Evolutionary conservation across 2,888 invertebrate species (phyloP), one percentile per base, ranked within the genome.

Genomic region (Conomelus anceps): DNA sequence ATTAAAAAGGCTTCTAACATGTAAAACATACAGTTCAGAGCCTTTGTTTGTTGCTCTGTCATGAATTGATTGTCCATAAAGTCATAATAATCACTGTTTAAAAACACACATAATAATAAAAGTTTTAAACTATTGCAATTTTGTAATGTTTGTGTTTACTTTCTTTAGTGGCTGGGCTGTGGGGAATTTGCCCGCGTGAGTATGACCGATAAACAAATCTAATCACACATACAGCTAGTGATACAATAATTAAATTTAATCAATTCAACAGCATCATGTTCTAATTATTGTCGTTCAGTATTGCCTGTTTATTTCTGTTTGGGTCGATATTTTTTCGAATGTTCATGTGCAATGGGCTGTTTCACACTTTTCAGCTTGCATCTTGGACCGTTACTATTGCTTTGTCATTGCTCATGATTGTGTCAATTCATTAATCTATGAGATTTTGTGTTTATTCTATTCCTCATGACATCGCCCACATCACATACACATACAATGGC

Each of bases 121-220:
- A 22, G 23, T 7, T 63, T 22, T 23, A 88, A 22, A 88, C 22
- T 23, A 88, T 26, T 84, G 29, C 23, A 88, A 22, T 63, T 85
- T 90, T 87, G 88, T 87, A 84, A 34, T 90, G 22, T 90, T 24
- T 90, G 90, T 90, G 89, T 90, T 90, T 63, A 63, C 63, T 90
- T 88, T 89, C 34, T 85, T 86, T 90, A 90, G 90, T 90, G 90
- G 90, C 90, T 90, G 90, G 90, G 90, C 90, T 89, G 86, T 90
- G 88, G 90, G 90, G 88, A 90, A 90, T 90, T 90, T 90, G 89
- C 90, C 90, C 90, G 90, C 90, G 90, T 90, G 90, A 90, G 90
- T 90, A 90, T 88, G 23, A 88, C 88, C 84, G 26, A 84, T 85
- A 88, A 84, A 24, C 63, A 63, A 63, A 63, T n/a, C 63, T 63